Base-by-base conservation (phyloP, 23 tunicate genomes). In the Ascidia mentula region DNA sequence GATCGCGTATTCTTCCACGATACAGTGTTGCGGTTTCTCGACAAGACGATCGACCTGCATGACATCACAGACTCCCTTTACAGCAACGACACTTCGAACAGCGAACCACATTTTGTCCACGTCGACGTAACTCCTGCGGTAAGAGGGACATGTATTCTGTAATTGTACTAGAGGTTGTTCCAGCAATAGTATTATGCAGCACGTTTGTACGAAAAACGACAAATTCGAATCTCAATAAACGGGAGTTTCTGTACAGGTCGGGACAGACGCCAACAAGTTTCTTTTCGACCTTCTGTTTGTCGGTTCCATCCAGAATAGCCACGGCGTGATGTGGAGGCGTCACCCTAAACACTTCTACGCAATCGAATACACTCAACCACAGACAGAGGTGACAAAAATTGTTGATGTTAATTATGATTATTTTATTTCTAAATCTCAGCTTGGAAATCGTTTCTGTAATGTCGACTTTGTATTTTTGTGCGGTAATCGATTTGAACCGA, bases 71-170 rank as follows among this genome's bases (percentile, higher is more conserved):
- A 40, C 18, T 53, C 79, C n/a, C 75, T 87, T 71, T 26, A 12
- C 40, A 34, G 22, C 18, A n/a, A 30, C 12, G 46, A 42, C 45
- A 84, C 36, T 1, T 24, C 45, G 59, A 82, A 34, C 76, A 79
- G 40, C 69, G 76, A n/a, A 28, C 65, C 65, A 6, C 65, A 53
- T 28, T 53, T 53, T 28, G 40, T 81, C 28, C 86, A 82, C 38
- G 36, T 81, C 46, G 86, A 81, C 37, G 75, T 87, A 22, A 87
- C 92, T 30, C 92, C 92, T 24, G 38, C 92, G 35, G 92, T 87
- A 81, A 40, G 76, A 59, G 15, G 15, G 15, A 15, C 15, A 12
- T 32, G 53, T 9, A 42, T 42, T 42, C 15, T 42, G 15, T 42
- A 15, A 9, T 42, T 12, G 12, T 42, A 15, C 15, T 42, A 42